Conservation (phyloP, 53 echinoderm and acorn worm genomes). For the Mesocentrotus franciscanus region DNA sequence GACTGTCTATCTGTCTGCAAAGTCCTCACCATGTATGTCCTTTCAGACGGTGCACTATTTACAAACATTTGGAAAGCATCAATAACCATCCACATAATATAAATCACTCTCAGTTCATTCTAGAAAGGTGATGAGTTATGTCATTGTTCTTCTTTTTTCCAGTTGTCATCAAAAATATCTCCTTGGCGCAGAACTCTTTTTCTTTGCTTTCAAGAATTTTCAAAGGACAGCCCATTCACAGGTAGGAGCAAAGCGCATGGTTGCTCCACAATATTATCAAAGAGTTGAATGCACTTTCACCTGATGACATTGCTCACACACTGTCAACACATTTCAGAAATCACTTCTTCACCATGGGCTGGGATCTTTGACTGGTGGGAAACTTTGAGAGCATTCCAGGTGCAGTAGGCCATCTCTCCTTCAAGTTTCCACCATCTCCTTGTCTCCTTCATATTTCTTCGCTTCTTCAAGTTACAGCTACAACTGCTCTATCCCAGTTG, state of each 20-base stretch:
- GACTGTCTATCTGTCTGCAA: slow-evolving; percentile 11
- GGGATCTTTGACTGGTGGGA: background rate
- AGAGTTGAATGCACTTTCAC: background rate
- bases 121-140: slow-evolving; percentile 22
- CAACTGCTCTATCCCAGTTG: background rate
- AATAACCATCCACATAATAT: slow-evolving; percentile 23
- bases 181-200: background rate
- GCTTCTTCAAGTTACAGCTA: background rate
- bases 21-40: background rate
- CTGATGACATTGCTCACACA: background rate
- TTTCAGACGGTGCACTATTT: background rate
- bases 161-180: slow-evolving; percentile 16
- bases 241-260: background rate
- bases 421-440: background rate
- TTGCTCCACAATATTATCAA: background rate
- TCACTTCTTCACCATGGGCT: background rate
- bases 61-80: slow-evolving; percentile 43
- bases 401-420: background rate
- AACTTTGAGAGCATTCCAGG: background rate
- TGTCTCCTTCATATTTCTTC: background rate
- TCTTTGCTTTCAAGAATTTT: background rate
- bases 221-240: slow-evolving; percentile 10
- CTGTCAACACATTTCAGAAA: background rate
- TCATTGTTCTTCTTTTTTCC: background rate
- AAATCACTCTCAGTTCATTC: slow-evolving; percentile 23